Conservation (phyloP, 2,113 vertebrate genomes). For the Protobothrops mucrosquamatus region DNA sequence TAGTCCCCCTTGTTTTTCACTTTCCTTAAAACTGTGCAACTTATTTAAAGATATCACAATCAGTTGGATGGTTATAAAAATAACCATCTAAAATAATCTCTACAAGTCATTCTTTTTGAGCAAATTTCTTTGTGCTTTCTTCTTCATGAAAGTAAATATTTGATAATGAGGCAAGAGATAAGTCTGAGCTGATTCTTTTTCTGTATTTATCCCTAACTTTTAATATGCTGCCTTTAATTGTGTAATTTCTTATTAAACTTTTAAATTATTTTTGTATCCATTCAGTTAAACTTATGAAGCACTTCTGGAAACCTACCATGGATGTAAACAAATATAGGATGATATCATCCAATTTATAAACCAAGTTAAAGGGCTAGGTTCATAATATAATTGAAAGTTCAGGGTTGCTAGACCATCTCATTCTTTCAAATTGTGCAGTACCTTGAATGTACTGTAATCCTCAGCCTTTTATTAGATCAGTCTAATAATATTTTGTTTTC, state of each 20-base stretch:
- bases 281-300: not conserved
- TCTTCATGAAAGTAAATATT: not conserved
- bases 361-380: not conserved
- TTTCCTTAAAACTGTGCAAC: not conserved
- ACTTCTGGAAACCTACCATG: not conserved
- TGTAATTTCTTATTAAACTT: not conserved
- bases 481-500: not conserved
- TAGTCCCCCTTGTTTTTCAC: not conserved
- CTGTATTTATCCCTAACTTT: not conserved
- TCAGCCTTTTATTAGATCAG: not conserved
- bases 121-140: not conserved
- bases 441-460: not conserved
- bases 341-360: not conserved
- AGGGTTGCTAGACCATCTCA: not conserved
- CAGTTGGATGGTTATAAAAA: not conserved
- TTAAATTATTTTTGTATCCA: not conserved
- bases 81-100: not conserved
- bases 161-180: not conserved
- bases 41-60: not conserved
- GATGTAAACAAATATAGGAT: not conserved
- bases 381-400: not conserved
- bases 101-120: not conserved
- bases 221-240: not conserved
- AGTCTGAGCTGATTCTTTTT: not conserved
- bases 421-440: not conserved